Evolutionary conservation across 2,888 invertebrate species (phyloP), one percentile per base, ranked within the genome.

Genomic region (Palloptera scutellata): DNA sequence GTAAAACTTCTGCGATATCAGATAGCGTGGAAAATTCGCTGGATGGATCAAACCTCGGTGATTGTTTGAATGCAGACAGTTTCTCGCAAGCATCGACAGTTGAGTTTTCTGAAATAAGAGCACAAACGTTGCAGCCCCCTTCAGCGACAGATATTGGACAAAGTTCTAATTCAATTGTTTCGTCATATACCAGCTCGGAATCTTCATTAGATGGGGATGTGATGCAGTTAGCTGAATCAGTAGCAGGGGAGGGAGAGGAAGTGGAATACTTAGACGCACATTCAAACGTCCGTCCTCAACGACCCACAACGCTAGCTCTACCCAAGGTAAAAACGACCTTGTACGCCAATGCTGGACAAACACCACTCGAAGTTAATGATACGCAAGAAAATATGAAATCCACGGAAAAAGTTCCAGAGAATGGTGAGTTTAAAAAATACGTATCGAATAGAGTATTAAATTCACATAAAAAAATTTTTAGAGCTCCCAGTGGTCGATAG

Each of bases 41-140:
- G 13, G 30, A 30, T 41, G 55, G 15, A 19, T 9, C 15, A 17
- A 41, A 12, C 43, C 4, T 72, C 15, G 74, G 77, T 19, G 83
- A 83, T 68, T 77, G 76, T 20, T 76, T 80, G 66, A 84, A 85
- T 68, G 80, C 81, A 17, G 84, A 85, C 58, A 84, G 83, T 68
- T 84, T 84, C 70, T 85, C 86, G 10, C 85, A 85, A 66, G 85
- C 85, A 40, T 84, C 84, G 8, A 85, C 85, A 0, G 80, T 85
- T 59, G 85, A 85, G 63, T 84, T 84, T 68, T 82, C 84, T 0
- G 85, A 85, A 66, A 72, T 77, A 40, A 72, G 75, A 54, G 69
- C 73, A 1, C 72, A 66, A 12, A 67, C 55, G 8, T 68, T 42
- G 48, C 61, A 40, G 59, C 64, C 73, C n/a, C 68, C 58, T 8